Evolutionary conservation across 2,113 vertebrate genomes (phyloP), one percentile per base, ranked within the genome.

Genomic region (Periophthalmodon schlosseri): DNA sequence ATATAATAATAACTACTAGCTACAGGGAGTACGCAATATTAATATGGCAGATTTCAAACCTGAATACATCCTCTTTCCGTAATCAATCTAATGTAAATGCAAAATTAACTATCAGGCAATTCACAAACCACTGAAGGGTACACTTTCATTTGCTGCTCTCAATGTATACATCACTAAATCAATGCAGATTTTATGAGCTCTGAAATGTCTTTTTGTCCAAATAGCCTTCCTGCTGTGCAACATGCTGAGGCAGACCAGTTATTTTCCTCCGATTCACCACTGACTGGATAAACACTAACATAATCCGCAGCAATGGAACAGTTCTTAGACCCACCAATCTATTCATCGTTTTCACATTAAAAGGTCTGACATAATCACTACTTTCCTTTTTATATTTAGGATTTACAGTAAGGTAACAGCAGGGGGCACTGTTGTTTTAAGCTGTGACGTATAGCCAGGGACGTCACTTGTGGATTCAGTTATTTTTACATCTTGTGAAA

Each of bases 401-500:
- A 50, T 46, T 64, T 49, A n/a, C 1, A 11, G 18, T 5, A n/a
- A 33, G 28, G 23, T 5, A 18, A 58, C 88, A 87, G 58, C 34
- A 80, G 90, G 84, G 86, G 90, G 87, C 91, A 84, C 72, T 90
- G 74, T 88, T 84, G 81, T 15, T 54, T 86, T 74, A 36, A 76
- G 24, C 60, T 63, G 46, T 63, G 68, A 76, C 70, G 68, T 70
- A 76, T 56, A 24, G 28, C 28, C 24, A 56, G 16, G 64, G 52
- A 69, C 65, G 54, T 49, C 49, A 56, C 5, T 57, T 0, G 23
- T 72, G 60, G 36, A 78, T 73, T 68, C 57, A 69, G 74, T 80
- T 88, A 85, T 86, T 91, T 91, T 84, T 90, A 87, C 75, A 70
- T 79, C 79, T 75, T 68, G 68, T 86, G 79, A 89, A 88, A 84